Evolutionary conservation across 2,797 vertebrate species (phyloP).

Genomic region (Sebastes taczanowskii): DNA sequence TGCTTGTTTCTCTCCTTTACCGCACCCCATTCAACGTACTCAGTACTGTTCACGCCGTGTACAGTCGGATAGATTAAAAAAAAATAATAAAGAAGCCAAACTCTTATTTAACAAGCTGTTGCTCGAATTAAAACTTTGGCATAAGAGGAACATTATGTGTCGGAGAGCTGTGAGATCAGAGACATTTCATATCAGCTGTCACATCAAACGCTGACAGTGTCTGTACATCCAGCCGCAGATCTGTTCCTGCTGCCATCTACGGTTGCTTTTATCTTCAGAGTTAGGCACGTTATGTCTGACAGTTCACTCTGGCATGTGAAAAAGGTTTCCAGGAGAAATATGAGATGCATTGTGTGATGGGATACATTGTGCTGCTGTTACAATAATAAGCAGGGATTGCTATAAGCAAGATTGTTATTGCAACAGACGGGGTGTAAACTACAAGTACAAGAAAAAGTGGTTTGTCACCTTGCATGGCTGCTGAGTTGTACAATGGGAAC

Average conservation of each 20-base stretch:
- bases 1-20: background rate
- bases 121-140: conserved; percentile 27
- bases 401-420: background rate
- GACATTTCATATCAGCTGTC: conserved; percentile 42
- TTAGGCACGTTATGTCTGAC: conserved; percentile 6
- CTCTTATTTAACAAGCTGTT: background rate
- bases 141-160: conserved; percentile 29
- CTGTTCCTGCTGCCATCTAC: conserved; percentile 28
- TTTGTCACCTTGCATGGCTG: background rate
- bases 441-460: background rate
- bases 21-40: background rate
- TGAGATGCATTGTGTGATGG: conserved; percentile 1
- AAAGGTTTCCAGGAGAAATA: conserved; percentile 11
- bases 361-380: background rate
- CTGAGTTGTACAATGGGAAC: background rate
- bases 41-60: background rate
- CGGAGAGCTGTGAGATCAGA: conserved; percentile 35
- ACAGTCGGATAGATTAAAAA: background rate
- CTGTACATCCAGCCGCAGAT: conserved; percentile 43
- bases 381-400: background rate
- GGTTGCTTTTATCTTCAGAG: conserved; percentile 49
- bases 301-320: conserved; percentile 10
- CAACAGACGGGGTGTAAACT: background rate
- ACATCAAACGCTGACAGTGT: conserved; percentile 49
- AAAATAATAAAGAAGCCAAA: background rate